Evolutionary conservation across 2,797 vertebrate species (phyloP).

Genomic region (Premnoplex brunnescens): DNA sequence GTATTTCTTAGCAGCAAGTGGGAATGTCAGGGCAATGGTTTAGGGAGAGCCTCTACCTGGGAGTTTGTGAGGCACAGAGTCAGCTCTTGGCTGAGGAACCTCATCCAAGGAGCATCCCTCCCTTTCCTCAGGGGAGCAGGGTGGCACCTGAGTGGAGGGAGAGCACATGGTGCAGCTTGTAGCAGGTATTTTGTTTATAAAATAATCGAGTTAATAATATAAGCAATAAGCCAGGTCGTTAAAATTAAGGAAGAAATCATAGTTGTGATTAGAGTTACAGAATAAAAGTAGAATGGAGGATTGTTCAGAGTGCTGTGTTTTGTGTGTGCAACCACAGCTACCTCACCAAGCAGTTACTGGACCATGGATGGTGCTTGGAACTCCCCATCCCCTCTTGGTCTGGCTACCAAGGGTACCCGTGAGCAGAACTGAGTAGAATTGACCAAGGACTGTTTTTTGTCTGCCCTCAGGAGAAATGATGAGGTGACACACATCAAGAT

Average conservation of each 20-base stretch:
- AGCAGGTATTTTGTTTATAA: no score
- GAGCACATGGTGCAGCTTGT: background rate
- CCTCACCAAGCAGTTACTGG: no score
- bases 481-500: conserved; percentile 94
- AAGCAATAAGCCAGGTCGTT: background rate
- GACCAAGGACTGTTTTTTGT: background rate
- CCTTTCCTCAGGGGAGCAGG: background rate
- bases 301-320: no score
- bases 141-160: background rate
- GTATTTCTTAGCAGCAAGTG: background rate
- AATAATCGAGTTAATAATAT: background rate
- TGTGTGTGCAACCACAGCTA: no score
- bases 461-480: conserved; percentile 76
- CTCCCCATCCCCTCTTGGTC: no score
- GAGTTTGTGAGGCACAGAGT: background rate
- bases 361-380: no score
- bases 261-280: background rate
- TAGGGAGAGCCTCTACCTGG: background rate
- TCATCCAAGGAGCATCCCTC: background rate
- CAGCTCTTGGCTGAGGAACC: background rate
- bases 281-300: no score
- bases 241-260: background rate
- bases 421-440: no score
- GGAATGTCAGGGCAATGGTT: background rate
- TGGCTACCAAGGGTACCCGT: no score